phyloP scores from a whole-genome alignment of 2,888 invertebrate species.

The Xanthorhoe designata region DNA sequence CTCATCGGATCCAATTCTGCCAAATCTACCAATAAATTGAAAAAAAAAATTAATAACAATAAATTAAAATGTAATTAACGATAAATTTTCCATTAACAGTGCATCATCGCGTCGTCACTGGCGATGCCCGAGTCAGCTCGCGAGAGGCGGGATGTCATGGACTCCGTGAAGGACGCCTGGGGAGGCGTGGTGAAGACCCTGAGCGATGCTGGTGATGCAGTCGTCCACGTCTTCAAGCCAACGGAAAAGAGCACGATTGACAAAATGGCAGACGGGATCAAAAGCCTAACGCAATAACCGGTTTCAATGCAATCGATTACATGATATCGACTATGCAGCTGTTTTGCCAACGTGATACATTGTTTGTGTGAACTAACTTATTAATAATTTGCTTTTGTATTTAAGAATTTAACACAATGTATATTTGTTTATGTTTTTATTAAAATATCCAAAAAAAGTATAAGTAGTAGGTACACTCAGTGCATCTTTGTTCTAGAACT shows the following conservation, averaged over 20 bases:
- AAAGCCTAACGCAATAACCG: slow-evolving; percentile 58
- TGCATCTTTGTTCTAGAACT: slow-evolving; percentile 22
- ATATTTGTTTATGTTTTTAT: slow-evolving; percentile 22
- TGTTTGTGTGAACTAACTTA: neutral
- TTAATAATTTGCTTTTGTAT: neutral
- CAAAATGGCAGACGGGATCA: slow-evolving; percentile 69
- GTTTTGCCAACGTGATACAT: slow-evolving; percentile 25
- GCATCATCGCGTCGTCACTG: slow-evolving; percentile 49
- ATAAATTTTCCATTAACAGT: slow-evolving; percentile 48
- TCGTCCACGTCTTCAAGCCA: slow-evolving; percentile 75
- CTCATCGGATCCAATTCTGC: too few species aligned
- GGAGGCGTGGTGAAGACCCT: slow-evolving; percentile 68
- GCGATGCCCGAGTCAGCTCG: slow-evolving; percentile 59
- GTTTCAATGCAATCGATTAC: slow-evolving; percentile 40
- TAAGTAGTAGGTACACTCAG: too few species aligned
- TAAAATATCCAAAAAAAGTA: slow-evolving; percentile 15
- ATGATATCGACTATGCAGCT: slow-evolving; percentile 30
- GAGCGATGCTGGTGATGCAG: slow-evolving; percentile 71
- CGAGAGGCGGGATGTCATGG: slow-evolving; percentile 71
- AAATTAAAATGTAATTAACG: slow-evolving; percentile 17
- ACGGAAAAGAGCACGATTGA: slow-evolving; percentile 71
- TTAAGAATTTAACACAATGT: slow-evolving; percentile 17
- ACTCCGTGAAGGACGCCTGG: slow-evolving; percentile 74
- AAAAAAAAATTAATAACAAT: too few species aligned
- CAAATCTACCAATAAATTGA: too few species aligned